phyloP scores from a whole-genome alignment of 2,113 vertebrate genomes.

The Orycteropus afer region DNA sequence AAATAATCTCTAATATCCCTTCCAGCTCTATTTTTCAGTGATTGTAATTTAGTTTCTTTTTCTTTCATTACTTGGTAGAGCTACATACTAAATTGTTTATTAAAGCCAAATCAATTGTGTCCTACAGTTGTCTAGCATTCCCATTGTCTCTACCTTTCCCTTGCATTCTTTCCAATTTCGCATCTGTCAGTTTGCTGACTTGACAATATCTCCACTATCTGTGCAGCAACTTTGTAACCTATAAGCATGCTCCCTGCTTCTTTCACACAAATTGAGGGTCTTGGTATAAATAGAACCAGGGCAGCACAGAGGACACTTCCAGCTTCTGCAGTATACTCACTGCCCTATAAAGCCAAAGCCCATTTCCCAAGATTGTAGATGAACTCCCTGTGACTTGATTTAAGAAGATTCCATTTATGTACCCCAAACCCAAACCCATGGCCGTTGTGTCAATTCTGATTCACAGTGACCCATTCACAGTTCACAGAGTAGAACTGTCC shows the following conservation, averaged over 20 bases:
- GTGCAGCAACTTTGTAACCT: conserved; percentile 55
- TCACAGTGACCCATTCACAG: not conserved
- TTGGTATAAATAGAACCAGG: not conserved
- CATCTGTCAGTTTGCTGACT: conserved; percentile 77
- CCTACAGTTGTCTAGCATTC: conserved; percentile 63
- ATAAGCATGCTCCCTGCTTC: conserved; percentile 37
- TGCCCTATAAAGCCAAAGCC: conserved; percentile 1
- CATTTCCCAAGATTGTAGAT: not conserved
- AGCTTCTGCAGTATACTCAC: conserved; percentile 11
- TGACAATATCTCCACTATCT: conserved; percentile 59
- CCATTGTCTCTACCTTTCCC: conserved; percentile 1
- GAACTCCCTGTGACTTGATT: conserved; percentile 30
- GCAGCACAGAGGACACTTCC: not conserved
- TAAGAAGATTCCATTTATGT: not conserved
- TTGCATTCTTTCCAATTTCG: conserved; percentile 70
- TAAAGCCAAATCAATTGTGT: not conserved
- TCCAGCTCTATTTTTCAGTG: not conserved
- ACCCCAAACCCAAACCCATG: too few species aligned
- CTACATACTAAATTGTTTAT: conserved; percentile 55
- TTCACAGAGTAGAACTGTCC: not conserved
- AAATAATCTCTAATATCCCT: conserved; percentile 2
- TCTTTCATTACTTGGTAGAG: not conserved
- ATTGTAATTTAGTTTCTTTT: conserved; percentile 14
- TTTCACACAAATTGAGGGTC: conserved; percentile 71
- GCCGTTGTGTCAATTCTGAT: not conserved